Percentiles rank a stretch among this genome's conserved stretches.
Conservation (phyloP, 2,113 vertebrate species). For the Struthidea cinerea region DNA sequence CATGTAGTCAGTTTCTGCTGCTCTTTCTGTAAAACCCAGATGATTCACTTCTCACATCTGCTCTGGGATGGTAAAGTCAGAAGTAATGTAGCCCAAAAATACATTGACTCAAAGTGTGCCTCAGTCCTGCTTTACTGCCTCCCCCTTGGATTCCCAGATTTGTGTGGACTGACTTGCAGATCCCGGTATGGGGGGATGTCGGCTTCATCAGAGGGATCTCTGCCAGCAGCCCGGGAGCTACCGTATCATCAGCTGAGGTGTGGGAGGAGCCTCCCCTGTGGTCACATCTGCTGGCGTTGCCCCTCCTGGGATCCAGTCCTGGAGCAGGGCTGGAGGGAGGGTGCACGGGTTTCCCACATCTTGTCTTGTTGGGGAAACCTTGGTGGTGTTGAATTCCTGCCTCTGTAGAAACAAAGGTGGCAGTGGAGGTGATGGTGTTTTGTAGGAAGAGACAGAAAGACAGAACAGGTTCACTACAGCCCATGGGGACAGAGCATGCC, state of each 20-base stretch:
- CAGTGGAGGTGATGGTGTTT: neutral
- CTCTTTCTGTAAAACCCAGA: neutral
- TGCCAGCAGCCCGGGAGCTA: neutral
- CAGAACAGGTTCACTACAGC: neutral
- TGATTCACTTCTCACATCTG: neutral
- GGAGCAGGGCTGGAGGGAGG: neutral
- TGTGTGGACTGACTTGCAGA: neutral
- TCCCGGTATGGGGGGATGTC: neutral
- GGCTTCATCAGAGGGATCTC: neutral
- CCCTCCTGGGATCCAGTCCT: neutral
- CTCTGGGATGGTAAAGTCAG: neutral
- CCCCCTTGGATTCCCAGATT: neutral
- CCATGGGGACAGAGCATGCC: neutral
- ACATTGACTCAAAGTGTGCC: neutral
- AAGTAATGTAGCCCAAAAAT: neutral
- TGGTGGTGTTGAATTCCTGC: neutral
- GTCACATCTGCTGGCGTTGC: neutral
- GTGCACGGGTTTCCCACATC: neutral
- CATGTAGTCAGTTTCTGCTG: neutral
- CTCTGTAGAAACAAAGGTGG: neutral
- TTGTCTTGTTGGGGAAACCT: neutral
- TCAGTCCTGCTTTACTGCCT: neutral
- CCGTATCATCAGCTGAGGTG: accelerated
- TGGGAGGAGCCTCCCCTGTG: neutral
- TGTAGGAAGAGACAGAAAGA: neutral